Conservation (phyloP, 2,113 vertebrate genomes). For the Amphiprion ocellaris region DNA sequence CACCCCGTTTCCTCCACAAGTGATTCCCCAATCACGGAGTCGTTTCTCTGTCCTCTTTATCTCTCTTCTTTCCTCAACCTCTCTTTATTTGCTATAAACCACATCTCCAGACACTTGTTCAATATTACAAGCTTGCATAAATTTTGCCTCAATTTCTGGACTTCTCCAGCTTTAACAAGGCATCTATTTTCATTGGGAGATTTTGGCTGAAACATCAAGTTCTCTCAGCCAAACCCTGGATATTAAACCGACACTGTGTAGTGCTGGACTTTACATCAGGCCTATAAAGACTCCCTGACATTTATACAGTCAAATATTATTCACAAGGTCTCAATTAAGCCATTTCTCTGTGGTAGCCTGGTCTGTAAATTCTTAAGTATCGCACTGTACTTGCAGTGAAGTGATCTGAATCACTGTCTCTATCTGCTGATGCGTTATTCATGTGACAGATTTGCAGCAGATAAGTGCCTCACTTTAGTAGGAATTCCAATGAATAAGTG, state of each 20-base stretch:
- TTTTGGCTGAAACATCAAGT: conserved; percentile 21
- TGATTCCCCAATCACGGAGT: conserved; percentile 54
- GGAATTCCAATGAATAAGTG: conserved; percentile 68
- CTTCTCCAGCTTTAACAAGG: conserved; percentile 35
- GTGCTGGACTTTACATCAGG: conserved; percentile 35
- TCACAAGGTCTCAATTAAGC: conserved; percentile 43
- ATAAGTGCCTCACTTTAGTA: conserved; percentile 65
- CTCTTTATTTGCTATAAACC: conserved; percentile 51
- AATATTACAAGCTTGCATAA: conserved; percentile 56
- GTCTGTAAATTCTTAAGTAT: conserved; percentile 15
- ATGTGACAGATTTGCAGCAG: conserved; percentile 66
- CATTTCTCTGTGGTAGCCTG: conserved; percentile 13
- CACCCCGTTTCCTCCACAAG: conserved; percentile 49
- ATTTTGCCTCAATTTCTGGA: conserved; percentile 45
- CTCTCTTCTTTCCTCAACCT: conserved; percentile 25
- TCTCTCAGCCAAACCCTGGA: conserved; percentile 27
- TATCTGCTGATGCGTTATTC: conserved; percentile 62
- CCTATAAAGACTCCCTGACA: conserved; percentile 46
- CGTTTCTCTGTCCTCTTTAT: conserved; percentile 33
- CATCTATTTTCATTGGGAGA: conserved; percentile 50
- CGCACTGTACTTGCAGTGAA: conserved; percentile 22
- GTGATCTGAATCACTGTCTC: conserved; percentile 37
- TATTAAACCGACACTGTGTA: conserved; percentile 8
- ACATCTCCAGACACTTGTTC: conserved; percentile 58
- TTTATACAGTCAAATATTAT: conserved; percentile 54